Conservation (phyloP, 2,888 invertebrate species). For the Drymonia ruficornis region DNA sequence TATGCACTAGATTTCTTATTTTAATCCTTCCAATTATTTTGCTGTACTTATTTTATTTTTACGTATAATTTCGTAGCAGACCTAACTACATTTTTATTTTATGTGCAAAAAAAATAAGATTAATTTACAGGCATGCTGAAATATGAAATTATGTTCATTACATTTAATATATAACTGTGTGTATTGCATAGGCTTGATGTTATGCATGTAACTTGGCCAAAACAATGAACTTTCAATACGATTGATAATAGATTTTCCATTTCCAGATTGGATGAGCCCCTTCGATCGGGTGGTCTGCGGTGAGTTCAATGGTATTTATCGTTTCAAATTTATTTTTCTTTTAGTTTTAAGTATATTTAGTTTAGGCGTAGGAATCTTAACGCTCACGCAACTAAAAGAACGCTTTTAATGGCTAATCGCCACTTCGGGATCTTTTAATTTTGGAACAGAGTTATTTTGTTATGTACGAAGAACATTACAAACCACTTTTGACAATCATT, state of each 20-base stretch:
- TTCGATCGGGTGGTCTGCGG: conserved; percentile 97
- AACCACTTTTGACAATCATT: conserved; percentile 17
- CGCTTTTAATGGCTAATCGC: conserved; percentile 24
- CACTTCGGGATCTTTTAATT: conserved; percentile 19
- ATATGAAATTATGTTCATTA: no score
- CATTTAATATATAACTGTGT: conserved; percentile 9
- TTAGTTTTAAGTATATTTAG: conserved; percentile 78
- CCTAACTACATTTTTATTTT: no score
- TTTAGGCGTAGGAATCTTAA: conserved; percentile 44
- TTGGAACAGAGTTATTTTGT: conserved; percentile 26
- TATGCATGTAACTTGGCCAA: conserved; percentile 68
- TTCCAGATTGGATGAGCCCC: conserved; percentile 98
- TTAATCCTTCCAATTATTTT: no score
- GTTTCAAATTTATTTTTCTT: conserved; percentile 85
- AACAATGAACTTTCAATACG: conserved; percentile 80
- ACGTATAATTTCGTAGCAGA: no score
- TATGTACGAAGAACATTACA: conserved; percentile 20
- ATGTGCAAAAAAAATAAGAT: no score
- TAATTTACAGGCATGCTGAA: no score
- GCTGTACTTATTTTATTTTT: no score
- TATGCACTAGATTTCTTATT: no score
- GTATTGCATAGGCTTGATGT: conserved; percentile 30
- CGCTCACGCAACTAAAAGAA: conserved; percentile 41
- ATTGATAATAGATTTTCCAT: conserved; percentile 86
- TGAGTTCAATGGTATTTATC: conserved; percentile 94